Percentiles rank a stretch among this genome's conserved stretches.
Conservation (phyloP, 2,113 vertebrate species). For the Grallaria varia region DNA sequence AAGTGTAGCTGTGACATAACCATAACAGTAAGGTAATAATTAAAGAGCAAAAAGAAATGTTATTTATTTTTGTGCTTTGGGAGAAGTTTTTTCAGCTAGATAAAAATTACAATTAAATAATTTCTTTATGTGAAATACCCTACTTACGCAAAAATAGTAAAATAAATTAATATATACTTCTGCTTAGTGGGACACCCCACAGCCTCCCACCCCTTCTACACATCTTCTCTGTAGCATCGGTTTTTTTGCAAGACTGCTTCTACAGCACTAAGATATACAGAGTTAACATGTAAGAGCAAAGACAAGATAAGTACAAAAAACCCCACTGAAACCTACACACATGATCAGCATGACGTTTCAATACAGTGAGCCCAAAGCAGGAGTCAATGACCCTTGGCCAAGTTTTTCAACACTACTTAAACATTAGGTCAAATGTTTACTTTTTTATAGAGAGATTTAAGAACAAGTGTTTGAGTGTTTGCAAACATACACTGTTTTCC, state of each 20-base stretch:
- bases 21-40: not conserved
- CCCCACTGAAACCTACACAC: not conserved
- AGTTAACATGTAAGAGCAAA: not conserved
- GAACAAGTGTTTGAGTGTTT: not conserved
- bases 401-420: not conserved
- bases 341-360: not conserved
- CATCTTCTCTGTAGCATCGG: constrained; percentile 90
- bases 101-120: not conserved
- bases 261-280: constrained; percentile 76
- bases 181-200: constrained; percentile 58
- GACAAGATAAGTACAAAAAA: not conserved
- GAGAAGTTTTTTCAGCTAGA: not conserved
- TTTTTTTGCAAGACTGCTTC: constrained; percentile 91
- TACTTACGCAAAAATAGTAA: not conserved
- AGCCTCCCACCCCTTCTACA: constrained; percentile 73
- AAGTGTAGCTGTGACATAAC: not conserved
- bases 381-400: not conserved
- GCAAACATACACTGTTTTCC: not conserved
- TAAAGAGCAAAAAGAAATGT: not conserved
- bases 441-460: not conserved
- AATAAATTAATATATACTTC: constrained; percentile 53
- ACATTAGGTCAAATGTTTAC: not conserved
- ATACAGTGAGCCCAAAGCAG: not conserved
- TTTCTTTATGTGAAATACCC: not conserved
- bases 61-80: not conserved